Base-by-base conservation (phyloP, 2,797 vertebrate genomes). In the Poecilia gillii region DNA sequence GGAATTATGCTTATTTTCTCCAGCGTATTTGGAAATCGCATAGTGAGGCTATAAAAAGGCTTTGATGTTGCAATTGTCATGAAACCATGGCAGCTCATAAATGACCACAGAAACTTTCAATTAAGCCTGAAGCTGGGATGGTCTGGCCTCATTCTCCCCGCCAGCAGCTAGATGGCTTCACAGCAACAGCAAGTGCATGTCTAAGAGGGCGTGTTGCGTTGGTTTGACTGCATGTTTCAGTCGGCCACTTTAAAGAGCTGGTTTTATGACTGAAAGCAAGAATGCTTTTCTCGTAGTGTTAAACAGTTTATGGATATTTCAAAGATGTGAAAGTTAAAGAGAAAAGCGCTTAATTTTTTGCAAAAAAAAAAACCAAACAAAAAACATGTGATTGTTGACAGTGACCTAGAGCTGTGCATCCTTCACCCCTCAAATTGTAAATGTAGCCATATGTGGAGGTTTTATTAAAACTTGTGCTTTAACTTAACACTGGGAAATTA, bases 161-260 rank as follows among this genome's bases (percentile, higher is more conserved):
- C 77, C 82, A 18, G 77, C 78, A 74, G 66, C 75, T 36, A 68
- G 77, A 80, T 11, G 77, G 75, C 84, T 89, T 86, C 71, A 88
- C 73, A n/a, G 88, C 87, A 76, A 79, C 79, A 72, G 82, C 93
- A 93, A 95, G 94, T 95, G 94, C 84, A 94, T 83, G 93, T 95
- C 89, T 92, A 93, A 91, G 94, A 94, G 95, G 94, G 96, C 89
- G 84, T 94, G 76, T 85, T 1, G 87, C 85, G 86, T 81, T 78
- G 90, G 89, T 88, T 80, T 74, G 80, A 72, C 88, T 79, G 88
- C 81, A 41, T 80, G 89, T 85, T 88, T 90, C 85, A 43, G 72
- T 78, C 74, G 0, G 74, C 88, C 88, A 91, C 91, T 93, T 93
- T 89, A 91, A 91, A 91, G 90, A 74, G 49, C 59, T 43, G 4